Conservation (phyloP, 2,113 vertebrate species). For the Oceanites oceanicus region DNA sequence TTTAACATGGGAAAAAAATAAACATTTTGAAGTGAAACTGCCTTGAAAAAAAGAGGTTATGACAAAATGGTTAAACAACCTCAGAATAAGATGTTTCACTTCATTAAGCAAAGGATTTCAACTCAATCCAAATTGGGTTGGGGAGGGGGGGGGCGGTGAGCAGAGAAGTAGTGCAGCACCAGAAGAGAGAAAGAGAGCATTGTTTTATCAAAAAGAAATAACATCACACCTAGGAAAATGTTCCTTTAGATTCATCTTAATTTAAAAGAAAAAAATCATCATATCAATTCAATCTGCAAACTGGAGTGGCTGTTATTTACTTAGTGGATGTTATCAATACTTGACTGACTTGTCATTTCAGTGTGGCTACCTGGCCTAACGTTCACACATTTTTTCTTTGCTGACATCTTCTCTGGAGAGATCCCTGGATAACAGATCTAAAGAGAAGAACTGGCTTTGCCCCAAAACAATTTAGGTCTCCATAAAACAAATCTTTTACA, state of each 20-base stretch:
- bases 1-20: not conserved
- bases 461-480: not conserved
- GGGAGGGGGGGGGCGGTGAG: fast-evolving
- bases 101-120: not conserved
- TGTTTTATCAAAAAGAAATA: not conserved
- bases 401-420: not conserved
- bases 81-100: not conserved
- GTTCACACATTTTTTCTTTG: not conserved
- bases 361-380: not conserved
- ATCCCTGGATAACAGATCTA: not conserved
- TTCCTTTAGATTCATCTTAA: not conserved
- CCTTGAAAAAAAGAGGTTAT: not conserved
- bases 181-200: not conserved
- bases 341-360: not conserved
- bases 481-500: not conserved
- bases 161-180: not conserved
- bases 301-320: not conserved
- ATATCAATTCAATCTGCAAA: not conserved
- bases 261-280: not conserved
- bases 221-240: not conserved
- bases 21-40: not conserved
- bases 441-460: not conserved
- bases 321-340: not conserved
- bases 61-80: not conserved
- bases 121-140: not conserved